phyloP scores from a whole-genome alignment of 2,888 invertebrate genomes.

The Himalopsyche kuldschensis region DNA sequence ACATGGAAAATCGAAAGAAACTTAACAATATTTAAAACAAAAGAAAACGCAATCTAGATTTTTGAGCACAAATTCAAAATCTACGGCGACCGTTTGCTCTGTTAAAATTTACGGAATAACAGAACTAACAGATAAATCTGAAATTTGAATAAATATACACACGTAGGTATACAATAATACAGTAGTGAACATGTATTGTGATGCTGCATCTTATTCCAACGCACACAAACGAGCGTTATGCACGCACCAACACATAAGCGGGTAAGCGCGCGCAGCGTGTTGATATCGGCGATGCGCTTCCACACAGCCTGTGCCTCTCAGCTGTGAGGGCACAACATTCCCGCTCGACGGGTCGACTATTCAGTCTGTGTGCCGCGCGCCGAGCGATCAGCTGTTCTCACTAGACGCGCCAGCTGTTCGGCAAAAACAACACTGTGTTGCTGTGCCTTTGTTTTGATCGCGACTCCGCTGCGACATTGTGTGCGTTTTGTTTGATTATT shows the following conservation, averaged over 20 bases:
- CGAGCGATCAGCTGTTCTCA: background rate
- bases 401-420: background rate
- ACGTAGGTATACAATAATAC: no score
- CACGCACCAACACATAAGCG: background rate
- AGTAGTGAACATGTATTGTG: background rate
- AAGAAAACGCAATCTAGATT: no score
- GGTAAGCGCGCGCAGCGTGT: background rate
- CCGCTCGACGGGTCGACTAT: background rate
- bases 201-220: background rate
- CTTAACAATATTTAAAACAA: no score
- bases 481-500: background rate
- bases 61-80: no score
- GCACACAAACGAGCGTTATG: background rate
- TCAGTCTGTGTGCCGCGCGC: background rate
- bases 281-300: background rate
- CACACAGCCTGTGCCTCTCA: background rate
- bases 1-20: no score
- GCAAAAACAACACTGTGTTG: background rate
- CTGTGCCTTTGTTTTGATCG: background rate
- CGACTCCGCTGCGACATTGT: background rate
- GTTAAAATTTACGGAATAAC: no score
- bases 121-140: no score
- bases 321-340: background rate
- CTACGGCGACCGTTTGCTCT: no score
- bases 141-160: no score